Conservation (phyloP, 92 coral and sea anemone species). For the Epizoanthus illoricatus region DNA sequence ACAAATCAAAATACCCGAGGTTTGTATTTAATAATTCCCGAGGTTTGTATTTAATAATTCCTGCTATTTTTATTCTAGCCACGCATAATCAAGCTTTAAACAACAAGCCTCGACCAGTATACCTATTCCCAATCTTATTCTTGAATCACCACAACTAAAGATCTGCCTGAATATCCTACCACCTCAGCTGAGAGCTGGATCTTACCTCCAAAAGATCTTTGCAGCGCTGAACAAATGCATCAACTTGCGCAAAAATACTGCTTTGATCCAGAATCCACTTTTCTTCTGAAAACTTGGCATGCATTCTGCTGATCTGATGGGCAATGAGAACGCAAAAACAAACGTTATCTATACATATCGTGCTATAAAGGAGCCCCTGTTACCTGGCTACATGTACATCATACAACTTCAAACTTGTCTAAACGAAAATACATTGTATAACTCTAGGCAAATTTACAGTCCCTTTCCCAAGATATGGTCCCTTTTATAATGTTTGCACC, state of each 20-base stretch:
- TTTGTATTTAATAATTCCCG: too few relatives aligned
- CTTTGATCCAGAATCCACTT: conserved; percentile 96
- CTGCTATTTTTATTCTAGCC: too few relatives aligned
- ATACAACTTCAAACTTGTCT: too few relatives aligned
- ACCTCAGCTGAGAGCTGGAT: not conserved
- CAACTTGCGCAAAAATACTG: conserved; percentile 99
- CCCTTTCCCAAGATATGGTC: too few relatives aligned
- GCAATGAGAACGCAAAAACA: not conserved
- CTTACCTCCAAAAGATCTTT: conserved; percentile 95
- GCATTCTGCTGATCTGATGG: conserved; percentile 88
- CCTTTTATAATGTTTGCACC: too few relatives aligned
- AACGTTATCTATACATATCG: not conserved
- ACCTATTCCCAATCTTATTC: not conserved
- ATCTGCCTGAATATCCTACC: not conserved
- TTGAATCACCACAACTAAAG: not conserved
- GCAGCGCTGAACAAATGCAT: conserved; percentile 99
- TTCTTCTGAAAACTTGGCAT: conserved; percentile 75
- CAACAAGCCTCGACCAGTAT: too few relatives aligned
- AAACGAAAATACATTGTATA: too few relatives aligned
- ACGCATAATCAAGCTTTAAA: too few relatives aligned
- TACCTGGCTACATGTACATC: not conserved
- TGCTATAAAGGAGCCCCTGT: not conserved
- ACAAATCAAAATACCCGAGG: too few relatives aligned
- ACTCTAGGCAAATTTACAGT: too few relatives aligned
- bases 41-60: too few relatives aligned